Evolutionary conservation across 2,888 invertebrate species (phyloP), one percentile per base, ranked within the genome.

Genomic region (Spilosoma lubricipeda): DNA sequence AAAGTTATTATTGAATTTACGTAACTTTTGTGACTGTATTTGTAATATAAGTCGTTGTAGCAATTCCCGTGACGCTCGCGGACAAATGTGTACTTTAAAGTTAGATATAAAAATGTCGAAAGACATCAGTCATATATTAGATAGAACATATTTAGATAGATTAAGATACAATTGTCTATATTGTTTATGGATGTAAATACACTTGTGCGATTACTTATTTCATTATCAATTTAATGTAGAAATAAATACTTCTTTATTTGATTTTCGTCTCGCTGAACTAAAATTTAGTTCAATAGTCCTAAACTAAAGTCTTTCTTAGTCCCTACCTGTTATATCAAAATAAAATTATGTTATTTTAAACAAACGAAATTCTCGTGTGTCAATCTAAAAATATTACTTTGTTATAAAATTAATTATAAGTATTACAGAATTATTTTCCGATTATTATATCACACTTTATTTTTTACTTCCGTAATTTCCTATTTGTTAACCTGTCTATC

Each of bases 111-210:
- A 67, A 70, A 68, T 81, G 84, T 85, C 82, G 74, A 27, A 48
- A 39, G 83, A 83, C 82, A 80, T 52, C 66, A 85, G 83, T 83
- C 83, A 83, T 83, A 79, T 66, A 71, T 76, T 82, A 83, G 84
- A 77, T 83, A 82, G 76, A 23, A 75, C 75, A 77, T 68, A 79
- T 56, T 48, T 85, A 82, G 78, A 79, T 85, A 85, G 84, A 67
- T 76, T 64, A 85, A 85, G 75, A 79, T 76, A 75, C 79, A 77
- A 83, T 81, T 79, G 83, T 83, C 81, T 74, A 83, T 83, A 81
- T 85, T 78, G 83, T 83, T 78, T 64, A 67, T 64, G 39, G 33
- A 30, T 64, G 67, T 42, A 65, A 45, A 23, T 65, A 68, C 52
- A 66, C 56, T 56, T n/a, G 56, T 67, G 71, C 33, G 33, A 63